Evolutionary conservation across 1,140 invertebrate species (phyloP).

Genomic region (Microvelia longipes): DNA sequence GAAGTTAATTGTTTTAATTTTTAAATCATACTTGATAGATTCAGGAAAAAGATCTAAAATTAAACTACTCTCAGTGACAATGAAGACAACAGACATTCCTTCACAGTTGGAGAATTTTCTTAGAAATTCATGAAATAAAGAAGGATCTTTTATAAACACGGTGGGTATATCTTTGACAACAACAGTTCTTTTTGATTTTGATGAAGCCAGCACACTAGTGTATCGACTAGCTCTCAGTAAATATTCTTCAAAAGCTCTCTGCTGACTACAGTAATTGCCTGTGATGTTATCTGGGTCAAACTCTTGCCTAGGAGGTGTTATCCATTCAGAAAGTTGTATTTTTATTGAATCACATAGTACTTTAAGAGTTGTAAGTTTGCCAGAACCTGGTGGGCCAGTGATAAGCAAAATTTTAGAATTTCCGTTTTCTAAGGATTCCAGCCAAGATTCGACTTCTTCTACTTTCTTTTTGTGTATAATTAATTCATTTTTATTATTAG

Average conservation of each 20-base stretch:
- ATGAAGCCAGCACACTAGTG: slow-evolving; percentile 5
- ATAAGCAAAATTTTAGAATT: slow-evolving; percentile 8
- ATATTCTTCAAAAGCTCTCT: slow-evolving; percentile 12
- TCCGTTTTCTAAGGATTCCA: slow-evolving; percentile 1
- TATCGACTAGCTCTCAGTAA: slow-evolving; percentile 9
- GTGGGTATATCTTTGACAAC: slow-evolving; percentile 14
- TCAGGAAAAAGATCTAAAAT: slow-evolving; percentile 10
- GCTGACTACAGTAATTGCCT: slow-evolving; percentile 1
- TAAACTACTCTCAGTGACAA: slow-evolving; percentile 8
- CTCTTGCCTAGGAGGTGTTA: background rate
- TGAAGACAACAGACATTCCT: slow-evolving; percentile 6
- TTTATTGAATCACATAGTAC: slow-evolving; percentile 10
- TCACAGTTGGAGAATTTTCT: background rate
- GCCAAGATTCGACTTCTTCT: slow-evolving; percentile 13
- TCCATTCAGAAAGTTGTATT: slow-evolving; percentile 10
- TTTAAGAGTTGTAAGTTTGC: slow-evolving; percentile 11
- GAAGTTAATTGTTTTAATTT: slow-evolving; percentile 7
- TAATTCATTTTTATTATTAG: slow-evolving; percentile 5
- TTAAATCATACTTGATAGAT: background rate
- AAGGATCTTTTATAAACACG: slow-evolving; percentile 6
- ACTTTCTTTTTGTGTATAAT: slow-evolving; percentile 14
- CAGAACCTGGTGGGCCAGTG: slow-evolving; percentile 11
- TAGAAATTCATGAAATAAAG: slow-evolving; percentile 10
- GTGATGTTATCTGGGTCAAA: background rate
- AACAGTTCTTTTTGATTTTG: background rate